phyloP scores from a whole-genome alignment of 2,797 vertebrate species.

The Phrynocephalus guinanensis region DNA sequence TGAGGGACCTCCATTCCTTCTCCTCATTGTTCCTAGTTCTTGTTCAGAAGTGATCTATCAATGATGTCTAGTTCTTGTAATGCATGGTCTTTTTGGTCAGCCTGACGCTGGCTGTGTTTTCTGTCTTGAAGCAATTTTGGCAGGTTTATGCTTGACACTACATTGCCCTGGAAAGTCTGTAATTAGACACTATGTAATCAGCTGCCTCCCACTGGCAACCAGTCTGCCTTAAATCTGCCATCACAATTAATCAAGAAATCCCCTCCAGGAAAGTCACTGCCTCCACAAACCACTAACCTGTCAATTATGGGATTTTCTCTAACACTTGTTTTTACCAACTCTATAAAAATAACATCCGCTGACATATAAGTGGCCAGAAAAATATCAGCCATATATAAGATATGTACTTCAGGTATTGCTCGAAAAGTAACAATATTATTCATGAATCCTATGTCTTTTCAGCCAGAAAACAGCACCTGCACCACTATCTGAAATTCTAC shows the following conservation, averaged over 20 bases:
- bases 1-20: neutral
- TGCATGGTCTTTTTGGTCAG: conserved; percentile 55
- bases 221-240: conserved; percentile 77
- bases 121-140: conserved; percentile 60
- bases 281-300: conserved; percentile 68
- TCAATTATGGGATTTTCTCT: conserved; percentile 61
- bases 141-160: conserved; percentile 73
- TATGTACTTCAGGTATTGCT: fast-evolving
- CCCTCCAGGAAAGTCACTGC: conserved; percentile 72
- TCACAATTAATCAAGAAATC: conserved; percentile 73
- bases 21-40: neutral
- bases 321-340: conserved; percentile 54
- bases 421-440: neutral
- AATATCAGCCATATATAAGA: neutral
- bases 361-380: neutral
- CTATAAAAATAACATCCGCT: conserved; percentile 10
- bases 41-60: neutral
- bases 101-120: conserved; percentile 69
- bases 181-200: conserved; percentile 69
- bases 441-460: neutral
- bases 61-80: neutral
- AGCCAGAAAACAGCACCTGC: neutral
- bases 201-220: conserved; percentile 63
- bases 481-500: fast-evolving
- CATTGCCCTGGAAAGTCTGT: conserved; percentile 71